Percentiles rank a stretch among this genome's conserved stretches.
Evolutionary conservation across 23 tunicate species (phyloP).

Genomic region (Trididemnum nubilum): DNA sequence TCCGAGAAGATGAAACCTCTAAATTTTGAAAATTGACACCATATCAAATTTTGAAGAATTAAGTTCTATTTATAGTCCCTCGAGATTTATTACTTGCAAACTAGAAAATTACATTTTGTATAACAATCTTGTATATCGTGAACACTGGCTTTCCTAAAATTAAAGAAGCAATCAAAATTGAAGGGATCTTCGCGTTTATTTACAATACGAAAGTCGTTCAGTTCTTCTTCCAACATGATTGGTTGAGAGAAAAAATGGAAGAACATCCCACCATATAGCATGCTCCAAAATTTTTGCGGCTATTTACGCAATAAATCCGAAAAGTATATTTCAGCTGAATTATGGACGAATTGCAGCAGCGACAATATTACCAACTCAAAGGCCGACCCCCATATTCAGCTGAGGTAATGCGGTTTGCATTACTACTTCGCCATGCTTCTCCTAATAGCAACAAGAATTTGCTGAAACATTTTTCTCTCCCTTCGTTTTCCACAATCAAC

Average conservation of each 20-base stretch:
- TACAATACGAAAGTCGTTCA: background rate
- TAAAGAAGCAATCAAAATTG: conserved; percentile 16
- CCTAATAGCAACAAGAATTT: background rate
- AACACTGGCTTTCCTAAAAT: conserved; percentile 8
- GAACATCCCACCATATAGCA: too few species aligned
- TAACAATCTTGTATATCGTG: conserved; percentile 3
- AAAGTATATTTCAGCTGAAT: too few species aligned
- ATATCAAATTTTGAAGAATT: background rate
- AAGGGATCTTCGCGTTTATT: background rate
- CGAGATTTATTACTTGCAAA: background rate
- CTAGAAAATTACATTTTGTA: background rate
- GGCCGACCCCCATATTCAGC: conserved; percentile 21
- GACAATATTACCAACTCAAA: conserved; percentile 19
- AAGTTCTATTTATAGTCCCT: background rate
- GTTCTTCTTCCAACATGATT: conserved; percentile 17
- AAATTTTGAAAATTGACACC: background rate
- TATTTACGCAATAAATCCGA: too few species aligned
- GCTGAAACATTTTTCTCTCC: conserved; percentile 14
- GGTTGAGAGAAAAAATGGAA: background rate
- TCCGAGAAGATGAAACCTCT: background rate
- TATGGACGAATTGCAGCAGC: background rate
- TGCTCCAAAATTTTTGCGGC: too few species aligned
- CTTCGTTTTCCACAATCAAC: background rate
- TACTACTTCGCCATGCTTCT: conserved; percentile 6
- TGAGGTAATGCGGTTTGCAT: conserved; percentile 1